phyloP scores from a whole-genome alignment of 1,140 invertebrate genomes.

The Cydia fagiglandana region DNA sequence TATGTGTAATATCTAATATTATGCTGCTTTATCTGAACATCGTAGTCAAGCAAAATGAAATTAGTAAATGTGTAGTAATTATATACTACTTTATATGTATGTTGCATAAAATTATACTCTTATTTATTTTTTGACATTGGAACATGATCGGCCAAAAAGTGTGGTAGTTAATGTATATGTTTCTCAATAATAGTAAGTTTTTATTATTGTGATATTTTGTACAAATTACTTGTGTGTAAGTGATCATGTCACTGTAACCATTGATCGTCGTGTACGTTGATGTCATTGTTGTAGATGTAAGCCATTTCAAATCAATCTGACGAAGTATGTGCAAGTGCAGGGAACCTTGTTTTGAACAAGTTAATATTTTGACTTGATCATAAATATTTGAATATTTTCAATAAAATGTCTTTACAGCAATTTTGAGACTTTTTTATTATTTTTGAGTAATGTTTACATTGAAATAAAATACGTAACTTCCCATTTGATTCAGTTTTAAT shows the following conservation, averaged over 20 bases:
- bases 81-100: constrained; percentile 5
- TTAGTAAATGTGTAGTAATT: constrained; percentile 29
- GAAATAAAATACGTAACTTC: constrained; percentile 51
- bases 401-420: constrained; percentile 57
- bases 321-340: constrained; percentile 69
- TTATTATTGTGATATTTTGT: constrained; percentile 72
- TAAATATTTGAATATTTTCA: constrained; percentile 57
- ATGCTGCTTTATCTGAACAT: constrained; percentile 8
- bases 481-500: constrained; percentile 69
- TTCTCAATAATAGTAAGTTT: constrained; percentile 51
- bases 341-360: constrained; percentile 56
- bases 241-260: constrained; percentile 44
- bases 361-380: constrained; percentile 52
- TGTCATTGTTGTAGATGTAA: constrained; percentile 40
- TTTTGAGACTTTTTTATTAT: constrained; percentile 33
- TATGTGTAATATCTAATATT: constrained; percentile 22
- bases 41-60: constrained; percentile 1
- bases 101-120: constrained; percentile 19
- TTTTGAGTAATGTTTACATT: constrained; percentile 22
- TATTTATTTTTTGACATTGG: constrained; percentile 23
- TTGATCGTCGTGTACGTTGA: constrained; percentile 33
- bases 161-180: constrained; percentile 37
- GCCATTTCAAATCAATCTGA: constrained; percentile 34
- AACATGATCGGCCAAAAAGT: constrained; percentile 30
- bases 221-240: constrained; percentile 69